Evolutionary conservation across 2,888 invertebrate species (phyloP).

Genomic region (Orgyia antiqua): DNA sequence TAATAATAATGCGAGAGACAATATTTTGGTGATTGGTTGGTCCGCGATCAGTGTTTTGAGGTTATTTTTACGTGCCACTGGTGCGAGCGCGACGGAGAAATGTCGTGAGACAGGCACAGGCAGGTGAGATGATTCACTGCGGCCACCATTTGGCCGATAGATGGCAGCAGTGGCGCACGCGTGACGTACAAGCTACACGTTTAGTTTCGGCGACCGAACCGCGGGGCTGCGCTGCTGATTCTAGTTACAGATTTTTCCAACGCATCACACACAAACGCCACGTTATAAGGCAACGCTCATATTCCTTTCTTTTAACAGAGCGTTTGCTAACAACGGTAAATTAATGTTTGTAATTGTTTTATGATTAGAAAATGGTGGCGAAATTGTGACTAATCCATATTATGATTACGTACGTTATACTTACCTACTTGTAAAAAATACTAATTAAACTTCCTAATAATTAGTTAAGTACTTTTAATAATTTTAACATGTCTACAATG

Average conservation of each 20-base stretch:
- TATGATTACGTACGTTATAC: too few species aligned
- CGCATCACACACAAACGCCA: conserved; percentile 63
- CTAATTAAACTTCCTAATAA: too few species aligned
- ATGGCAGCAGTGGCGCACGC: conserved; percentile 53
- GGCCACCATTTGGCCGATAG: conserved; percentile 40
- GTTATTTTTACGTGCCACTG: conserved; percentile 74
- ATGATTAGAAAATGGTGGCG: too few species aligned
- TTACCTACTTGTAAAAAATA: too few species aligned
- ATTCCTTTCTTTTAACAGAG: too few species aligned
- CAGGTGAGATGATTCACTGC: conserved; percentile 27
- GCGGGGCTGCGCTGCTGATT: conserved; percentile 70
- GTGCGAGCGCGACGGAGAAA: conserved; percentile 72
- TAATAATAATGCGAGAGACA: conserved; percentile 43
- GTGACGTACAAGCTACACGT: conserved; percentile 60
- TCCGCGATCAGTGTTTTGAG: conserved; percentile 64
- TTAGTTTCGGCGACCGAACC: conserved; percentile 70
- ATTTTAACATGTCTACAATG: too few species aligned
- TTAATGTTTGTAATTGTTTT: too few species aligned
- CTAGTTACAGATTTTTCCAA: conserved; percentile 74
- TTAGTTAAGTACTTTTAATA: too few species aligned
- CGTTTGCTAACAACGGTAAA: too few species aligned
- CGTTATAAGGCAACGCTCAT: conserved; percentile 52
- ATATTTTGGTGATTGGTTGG: conserved; percentile 60
- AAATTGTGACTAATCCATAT: background rate
- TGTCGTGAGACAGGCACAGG: conserved; percentile 53